phyloP scores from a whole-genome alignment of 2,888 invertebrate species.

The Eupithecia centaureata region DNA sequence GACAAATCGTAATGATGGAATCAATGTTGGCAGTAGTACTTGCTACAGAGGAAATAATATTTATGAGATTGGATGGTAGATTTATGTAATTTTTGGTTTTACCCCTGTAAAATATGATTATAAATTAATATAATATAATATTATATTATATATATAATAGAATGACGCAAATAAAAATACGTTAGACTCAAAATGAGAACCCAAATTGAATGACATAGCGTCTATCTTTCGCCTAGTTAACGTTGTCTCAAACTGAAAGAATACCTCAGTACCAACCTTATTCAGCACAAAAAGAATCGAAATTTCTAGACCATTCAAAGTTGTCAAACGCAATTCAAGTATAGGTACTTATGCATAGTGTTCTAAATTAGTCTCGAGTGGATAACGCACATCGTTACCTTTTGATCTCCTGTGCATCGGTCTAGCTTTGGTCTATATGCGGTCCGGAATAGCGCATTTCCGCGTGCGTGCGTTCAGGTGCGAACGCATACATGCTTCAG shows the following conservation, averaged over 20 bases:
- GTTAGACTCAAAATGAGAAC: not conserved
- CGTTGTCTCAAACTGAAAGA: not conserved
- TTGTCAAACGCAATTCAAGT: not conserved
- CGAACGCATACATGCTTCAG: constrained; percentile 61
- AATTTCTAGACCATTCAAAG: not conserved
- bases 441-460: constrained; percentile 77
- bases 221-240: not conserved
- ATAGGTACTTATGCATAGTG: not conserved
- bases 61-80: constrained; percentile 21
- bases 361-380: constrained; percentile 45
- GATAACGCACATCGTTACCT: constrained; percentile 61
- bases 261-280: not conserved
- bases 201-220: not conserved
- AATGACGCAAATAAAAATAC: too few relatives aligned
- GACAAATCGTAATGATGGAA: constrained; percentile 53
- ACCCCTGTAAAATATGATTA: not conserved
- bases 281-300: not conserved
- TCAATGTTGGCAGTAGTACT: constrained; percentile 59
- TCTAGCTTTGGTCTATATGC: constrained; percentile 76
- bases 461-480: constrained; percentile 78
- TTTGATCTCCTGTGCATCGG: constrained; percentile 76
- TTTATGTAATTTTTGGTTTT: not conserved
- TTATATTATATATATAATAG: too few relatives aligned
- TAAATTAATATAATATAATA: too few relatives aligned
- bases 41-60: constrained; percentile 24